Evolutionary conservation across 2,113 vertebrate genomes (phyloP).

Genomic region (Muntiacus reevesi): DNA sequence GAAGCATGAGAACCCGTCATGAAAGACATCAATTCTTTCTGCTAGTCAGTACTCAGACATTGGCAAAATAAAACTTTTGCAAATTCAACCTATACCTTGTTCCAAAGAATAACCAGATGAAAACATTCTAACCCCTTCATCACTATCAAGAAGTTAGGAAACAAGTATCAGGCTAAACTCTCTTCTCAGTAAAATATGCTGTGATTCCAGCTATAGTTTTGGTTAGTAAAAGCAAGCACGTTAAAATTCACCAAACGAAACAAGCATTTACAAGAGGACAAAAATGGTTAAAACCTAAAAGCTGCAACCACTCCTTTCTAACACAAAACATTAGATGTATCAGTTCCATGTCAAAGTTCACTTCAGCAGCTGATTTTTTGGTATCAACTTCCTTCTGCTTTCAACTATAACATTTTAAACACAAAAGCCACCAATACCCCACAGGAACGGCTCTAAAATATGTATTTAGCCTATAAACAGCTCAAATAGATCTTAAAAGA

Average conservation of each 20-base stretch:
- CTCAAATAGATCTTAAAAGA: slow-evolving; percentile 1
- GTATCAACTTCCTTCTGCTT: slow-evolving; percentile 19
- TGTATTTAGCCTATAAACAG: background rate
- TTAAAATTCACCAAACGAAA: background rate
- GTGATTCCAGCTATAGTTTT: background rate
- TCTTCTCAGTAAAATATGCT: background rate
- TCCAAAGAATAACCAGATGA: background rate
- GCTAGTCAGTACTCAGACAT: background rate
- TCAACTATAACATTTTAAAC: slow-evolving; percentile 44
- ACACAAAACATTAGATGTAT: background rate
- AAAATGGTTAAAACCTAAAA: slow-evolving; percentile 16
- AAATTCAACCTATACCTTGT: background rate
- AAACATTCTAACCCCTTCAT: background rate
- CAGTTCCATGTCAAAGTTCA: slow-evolving; percentile 38
- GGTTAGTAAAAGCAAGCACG: background rate
- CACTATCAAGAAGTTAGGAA: background rate
- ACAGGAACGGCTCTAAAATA: slow-evolving; percentile 25
- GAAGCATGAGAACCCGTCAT: background rate
- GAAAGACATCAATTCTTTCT: background rate
- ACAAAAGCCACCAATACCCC: slow-evolving; percentile 3
- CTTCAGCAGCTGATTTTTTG: background rate
- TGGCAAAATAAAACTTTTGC: background rate
- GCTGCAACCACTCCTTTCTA: background rate
- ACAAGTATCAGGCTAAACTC: background rate
- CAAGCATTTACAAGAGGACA: slow-evolving; percentile 8